phyloP scores from a whole-genome alignment of 2,888 invertebrate species.

The Coremacera marginata region DNA sequence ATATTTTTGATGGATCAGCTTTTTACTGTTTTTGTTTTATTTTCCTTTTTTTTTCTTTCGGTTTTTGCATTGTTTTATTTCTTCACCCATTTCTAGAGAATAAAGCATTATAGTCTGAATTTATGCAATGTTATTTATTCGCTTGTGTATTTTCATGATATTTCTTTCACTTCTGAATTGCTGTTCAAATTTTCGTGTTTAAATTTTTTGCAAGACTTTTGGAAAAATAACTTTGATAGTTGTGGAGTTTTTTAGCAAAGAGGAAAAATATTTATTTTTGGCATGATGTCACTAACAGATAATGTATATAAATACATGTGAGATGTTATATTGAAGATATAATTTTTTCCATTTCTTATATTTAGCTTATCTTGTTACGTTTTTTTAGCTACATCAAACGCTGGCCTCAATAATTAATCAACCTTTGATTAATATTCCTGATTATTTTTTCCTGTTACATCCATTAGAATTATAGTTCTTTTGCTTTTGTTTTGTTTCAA shows the following conservation, averaged over 20 bases:
- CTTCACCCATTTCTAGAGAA: not conserved
- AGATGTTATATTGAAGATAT: too few species aligned
- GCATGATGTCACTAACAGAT: too few species aligned
- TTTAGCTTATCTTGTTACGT: too few species aligned
- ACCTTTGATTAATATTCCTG: not conserved
- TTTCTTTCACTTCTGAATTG: not conserved
- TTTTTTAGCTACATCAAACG: not conserved
- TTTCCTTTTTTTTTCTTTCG: not conserved
- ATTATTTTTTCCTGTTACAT: not conserved
- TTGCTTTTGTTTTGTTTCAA: not conserved
- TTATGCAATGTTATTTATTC: constrained; percentile 3
- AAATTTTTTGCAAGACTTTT: not conserved
- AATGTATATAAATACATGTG: too few species aligned
- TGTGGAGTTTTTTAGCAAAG: not conserved
- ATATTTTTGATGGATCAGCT: constrained; percentile 8
- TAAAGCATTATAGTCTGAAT: not conserved
- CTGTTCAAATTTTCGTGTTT: not conserved
- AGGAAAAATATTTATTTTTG: too few species aligned
- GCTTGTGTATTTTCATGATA: not conserved
- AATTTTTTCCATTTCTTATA: too few species aligned
- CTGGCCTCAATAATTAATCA: not conserved
- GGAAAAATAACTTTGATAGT: not conserved
- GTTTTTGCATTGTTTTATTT: not conserved
- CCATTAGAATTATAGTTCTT: not conserved
- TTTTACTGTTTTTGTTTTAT: not conserved